phyloP scores from a whole-genome alignment of 92 coral and sea anemone genomes.

The Pocillopora meandrina region DNA sequence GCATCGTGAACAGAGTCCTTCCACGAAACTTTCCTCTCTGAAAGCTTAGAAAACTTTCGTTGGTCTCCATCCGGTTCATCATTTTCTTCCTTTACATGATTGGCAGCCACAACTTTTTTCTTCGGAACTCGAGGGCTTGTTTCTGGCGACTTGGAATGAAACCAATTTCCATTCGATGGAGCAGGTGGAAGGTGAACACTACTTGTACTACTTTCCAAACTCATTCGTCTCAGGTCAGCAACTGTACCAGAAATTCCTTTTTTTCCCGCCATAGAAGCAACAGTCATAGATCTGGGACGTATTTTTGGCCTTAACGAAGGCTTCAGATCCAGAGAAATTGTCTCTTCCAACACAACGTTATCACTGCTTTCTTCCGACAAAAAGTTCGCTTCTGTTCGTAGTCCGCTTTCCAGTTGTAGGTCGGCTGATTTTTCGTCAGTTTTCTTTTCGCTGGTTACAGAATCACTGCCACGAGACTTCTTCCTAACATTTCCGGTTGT shows the following conservation, averaged over 20 bases:
- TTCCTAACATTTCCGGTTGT: slow-evolving; percentile 5
- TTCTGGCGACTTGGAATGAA: slow-evolving; percentile 3
- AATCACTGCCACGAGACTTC: neutral
- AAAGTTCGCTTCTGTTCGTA: too few relatives aligned
- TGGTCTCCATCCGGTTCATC: neutral
- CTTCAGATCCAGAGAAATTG: neutral
- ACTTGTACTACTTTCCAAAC: neutral
- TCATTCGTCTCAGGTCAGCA: slow-evolving; percentile 18
- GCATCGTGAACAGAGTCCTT: neutral
- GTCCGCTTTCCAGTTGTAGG: neutral
- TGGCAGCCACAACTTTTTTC: neutral
- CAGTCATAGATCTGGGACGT: slow-evolving; percentile 10
- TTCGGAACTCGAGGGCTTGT: neutral
- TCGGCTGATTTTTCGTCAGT: neutral
- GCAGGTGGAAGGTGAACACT: neutral
- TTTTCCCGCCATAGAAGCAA: neutral
- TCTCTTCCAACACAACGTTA: slow-evolving; percentile 4
- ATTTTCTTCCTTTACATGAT: neutral
- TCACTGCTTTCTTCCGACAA: neutral
- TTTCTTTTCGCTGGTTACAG: neutral
- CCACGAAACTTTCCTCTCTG: slow-evolving; percentile 25
- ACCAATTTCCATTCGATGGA: slow-evolving; percentile 7
- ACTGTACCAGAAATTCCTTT: neutral
- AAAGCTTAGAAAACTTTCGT: neutral
- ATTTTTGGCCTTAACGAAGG: slow-evolving; percentile 1